These are phyloP conservation scores for Eubasilissa regina DNA, from an alignment of 1,140 invertebrate species.

Conservation along the genomic window DNA sequence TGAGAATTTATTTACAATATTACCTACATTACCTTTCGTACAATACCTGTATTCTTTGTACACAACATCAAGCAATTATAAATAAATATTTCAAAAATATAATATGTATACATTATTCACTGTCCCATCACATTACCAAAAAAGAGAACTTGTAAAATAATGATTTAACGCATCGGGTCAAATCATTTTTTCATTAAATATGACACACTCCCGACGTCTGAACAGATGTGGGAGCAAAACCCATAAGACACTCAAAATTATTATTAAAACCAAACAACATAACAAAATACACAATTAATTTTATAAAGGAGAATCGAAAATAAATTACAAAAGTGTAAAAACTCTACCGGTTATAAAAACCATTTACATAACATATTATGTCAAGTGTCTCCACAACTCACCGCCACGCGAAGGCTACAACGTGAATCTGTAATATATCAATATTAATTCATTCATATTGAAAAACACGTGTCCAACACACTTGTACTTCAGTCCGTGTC, in stretches of 20 bases:
- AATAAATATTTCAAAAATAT: constrained; percentile 17
- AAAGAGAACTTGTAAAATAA: background rate
- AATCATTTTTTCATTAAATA: background rate
- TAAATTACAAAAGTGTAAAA: constrained; percentile 5
- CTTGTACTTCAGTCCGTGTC: constrained; percentile 3
- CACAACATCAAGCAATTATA: constrained; percentile 10
- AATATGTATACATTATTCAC: constrained; percentile 4
- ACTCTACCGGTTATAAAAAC: background rate
- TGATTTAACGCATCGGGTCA: background rate
- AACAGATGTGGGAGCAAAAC: too few species aligned
- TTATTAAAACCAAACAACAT: background rate
- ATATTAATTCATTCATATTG: background rate
- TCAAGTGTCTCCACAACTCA: constrained; percentile 18
- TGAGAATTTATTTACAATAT: background rate
- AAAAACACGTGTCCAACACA: background rate
- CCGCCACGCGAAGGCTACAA: background rate
- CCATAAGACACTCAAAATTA: too few species aligned
- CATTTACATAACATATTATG: constrained; percentile 1
- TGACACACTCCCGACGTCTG: too few species aligned
- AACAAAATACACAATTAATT: constrained; percentile 4
- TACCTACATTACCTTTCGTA: constrained; percentile 11
- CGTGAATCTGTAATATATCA: background rate
- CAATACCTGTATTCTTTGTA: constrained; percentile 34
- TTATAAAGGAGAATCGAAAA: constrained; percentile 2
- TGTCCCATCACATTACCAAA: background rate